These are phyloP conservation scores for Emydocephalus ijimae DNA, from an alignment of 2,113 vertebrate genomes.

Conservation along the genomic window DNA sequence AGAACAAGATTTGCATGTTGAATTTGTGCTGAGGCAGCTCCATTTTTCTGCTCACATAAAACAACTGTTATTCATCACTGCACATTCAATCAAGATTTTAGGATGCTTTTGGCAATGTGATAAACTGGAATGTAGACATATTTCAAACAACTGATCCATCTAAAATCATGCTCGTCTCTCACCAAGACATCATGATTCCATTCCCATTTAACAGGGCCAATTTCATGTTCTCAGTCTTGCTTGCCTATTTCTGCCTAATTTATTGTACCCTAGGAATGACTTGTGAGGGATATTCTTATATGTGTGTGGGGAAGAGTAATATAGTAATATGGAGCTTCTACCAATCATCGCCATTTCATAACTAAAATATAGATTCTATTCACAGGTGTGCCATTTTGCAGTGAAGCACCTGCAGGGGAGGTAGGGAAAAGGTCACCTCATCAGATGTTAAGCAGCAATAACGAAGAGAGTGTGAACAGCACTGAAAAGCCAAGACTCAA, in stretches of 20 bases:
- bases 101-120: not conserved
- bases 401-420: constrained; percentile 50
- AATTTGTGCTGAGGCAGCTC: not conserved
- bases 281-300: not conserved
- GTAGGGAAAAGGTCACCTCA: constrained; percentile 49
- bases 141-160: not conserved
- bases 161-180: not conserved
- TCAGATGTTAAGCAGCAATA: constrained; percentile 27
- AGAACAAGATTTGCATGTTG: not conserved
- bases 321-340: not conserved
- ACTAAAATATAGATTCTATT: constrained; percentile 38
- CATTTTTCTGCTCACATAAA: not conserved
- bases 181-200: not conserved
- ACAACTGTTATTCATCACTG: not conserved
- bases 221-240: not conserved
- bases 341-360: not conserved
- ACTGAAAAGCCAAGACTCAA: constrained; percentile 58
- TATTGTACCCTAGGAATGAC: not conserved
- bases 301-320: not conserved
- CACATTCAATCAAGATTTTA: not conserved
- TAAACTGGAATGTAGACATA: not conserved
- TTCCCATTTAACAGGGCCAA: not conserved
- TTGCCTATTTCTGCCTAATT: not conserved
- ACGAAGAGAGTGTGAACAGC: constrained; percentile 54
- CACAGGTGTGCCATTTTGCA: constrained; percentile 59